Base-by-base conservation (phyloP, 2,113 vertebrate genomes). In the Chaenocephalus aceratus region DNA sequence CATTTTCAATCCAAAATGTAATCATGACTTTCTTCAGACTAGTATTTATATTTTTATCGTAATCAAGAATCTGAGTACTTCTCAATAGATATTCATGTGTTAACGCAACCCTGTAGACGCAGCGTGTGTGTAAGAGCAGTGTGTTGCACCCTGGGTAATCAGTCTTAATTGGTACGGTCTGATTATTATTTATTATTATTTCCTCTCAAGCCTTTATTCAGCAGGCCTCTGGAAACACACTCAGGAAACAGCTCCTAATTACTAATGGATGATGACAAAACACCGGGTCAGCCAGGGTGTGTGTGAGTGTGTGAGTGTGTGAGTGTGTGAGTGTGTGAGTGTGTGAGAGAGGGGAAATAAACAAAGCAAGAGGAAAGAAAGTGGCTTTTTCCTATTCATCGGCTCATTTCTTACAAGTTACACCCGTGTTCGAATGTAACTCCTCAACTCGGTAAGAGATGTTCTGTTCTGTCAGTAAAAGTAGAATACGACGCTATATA, bases 141-240 rank as follows among this genome's bases (percentile, higher is more conserved):
- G 73, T 77, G 77, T 23, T 54, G 74, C 77, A 72, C 1, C 77
- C 75, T 74, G 73, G 66, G 74, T 88, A 88, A 90, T 91, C 85
- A 86, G 83, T 90, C 84, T 85, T 89, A 90, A 92, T 89, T 86
- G 77, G 84, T 23, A 72, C 8, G 4, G 85, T 72, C 87, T 92
- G 91, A 92, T 93, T 91, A 92, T 90, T 90, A 92, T 94, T 92
- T 93, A 89, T 93, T 92, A 84, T 93, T 75, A 77, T 91, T 91
- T 86, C 89, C 88, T 87, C 74, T 34, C 63, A 85, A 89, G 75
- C 69, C 81, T 91, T 91, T 90, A 85, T 87, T 83, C 87, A 84
- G 67, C 70, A 21, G 63, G 73, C 82, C 82, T 86, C 82, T 90
- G 89, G 84, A 91, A 87, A 86, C 81, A 83, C 76, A 79, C 78